Evolutionary conservation across 92 coral and sea anemone genomes (phyloP).

Genomic region (Chrysogorgia sp.): DNA sequence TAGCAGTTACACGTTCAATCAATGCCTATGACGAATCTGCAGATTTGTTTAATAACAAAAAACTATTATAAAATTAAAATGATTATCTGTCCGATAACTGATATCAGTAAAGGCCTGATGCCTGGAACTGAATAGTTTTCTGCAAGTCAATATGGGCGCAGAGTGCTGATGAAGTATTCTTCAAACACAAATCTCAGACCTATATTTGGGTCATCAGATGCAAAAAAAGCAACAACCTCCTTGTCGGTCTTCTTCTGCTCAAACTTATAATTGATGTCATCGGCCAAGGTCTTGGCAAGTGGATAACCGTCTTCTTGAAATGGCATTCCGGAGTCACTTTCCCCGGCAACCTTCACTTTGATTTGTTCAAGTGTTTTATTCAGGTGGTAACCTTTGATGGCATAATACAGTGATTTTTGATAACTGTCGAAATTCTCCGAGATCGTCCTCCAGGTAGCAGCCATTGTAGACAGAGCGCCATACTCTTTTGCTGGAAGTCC

Average conservation of each 20-base stretch:
- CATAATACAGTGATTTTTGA: slow-evolving; percentile 47
- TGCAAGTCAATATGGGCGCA: slow-evolving; percentile 20
- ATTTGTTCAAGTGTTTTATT: slow-evolving; percentile 35
- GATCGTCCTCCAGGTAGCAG: slow-evolving; percentile 58
- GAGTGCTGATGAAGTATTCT: slow-evolving; percentile 48
- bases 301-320: slow-evolving; percentile 59
- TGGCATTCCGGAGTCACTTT: slow-evolving; percentile 54
- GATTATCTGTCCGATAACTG: no score
- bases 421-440: slow-evolving; percentile 57
- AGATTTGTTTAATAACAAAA: no score
- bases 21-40: no score
- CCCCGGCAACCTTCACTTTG: slow-evolving; percentile 14
- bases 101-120: no score
- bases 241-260: slow-evolving; percentile 56
- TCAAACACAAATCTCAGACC: slow-evolving; percentile 57
- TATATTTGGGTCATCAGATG: slow-evolving; percentile 43
- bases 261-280: slow-evolving; percentile 40
- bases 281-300: slow-evolving; percentile 60
- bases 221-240: slow-evolving; percentile 57
- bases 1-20: no score
- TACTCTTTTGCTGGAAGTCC: slow-evolving; percentile 48
- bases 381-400: slow-evolving; percentile 56
- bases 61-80: no score
- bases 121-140: no score
- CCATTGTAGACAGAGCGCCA: slow-evolving; percentile 28